phyloP scores from a whole-genome alignment of 2,888 invertebrate genomes.

The Volucella bombylans region DNA sequence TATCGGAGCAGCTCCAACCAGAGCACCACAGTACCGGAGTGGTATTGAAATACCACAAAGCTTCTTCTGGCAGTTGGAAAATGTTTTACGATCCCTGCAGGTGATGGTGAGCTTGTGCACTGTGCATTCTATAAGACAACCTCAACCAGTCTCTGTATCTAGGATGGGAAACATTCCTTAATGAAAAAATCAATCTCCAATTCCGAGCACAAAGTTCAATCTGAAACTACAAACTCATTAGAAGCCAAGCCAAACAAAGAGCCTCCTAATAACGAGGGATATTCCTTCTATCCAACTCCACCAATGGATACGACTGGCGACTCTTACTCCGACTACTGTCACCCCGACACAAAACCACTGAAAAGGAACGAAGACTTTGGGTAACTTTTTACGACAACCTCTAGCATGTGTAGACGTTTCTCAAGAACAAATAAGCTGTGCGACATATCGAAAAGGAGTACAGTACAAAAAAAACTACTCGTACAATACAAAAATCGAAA shows the following conservation, averaged over 20 bases:
- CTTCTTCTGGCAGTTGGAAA: slow-evolving; percentile 18
- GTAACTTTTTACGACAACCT: slow-evolving; percentile 42
- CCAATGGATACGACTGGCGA: no score
- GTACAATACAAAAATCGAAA: slow-evolving; percentile 4
- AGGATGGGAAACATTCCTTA: slow-evolving; percentile 7
- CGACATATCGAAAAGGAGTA: slow-evolving; percentile 31
- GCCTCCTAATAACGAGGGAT: slow-evolving; percentile 66
- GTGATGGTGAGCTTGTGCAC: slow-evolving; percentile 37
- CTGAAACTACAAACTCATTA: slow-evolving; percentile 63
- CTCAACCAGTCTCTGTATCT: no score
- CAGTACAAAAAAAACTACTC: neutral
- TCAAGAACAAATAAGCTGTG: slow-evolving; percentile 46
- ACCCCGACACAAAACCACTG: slow-evolving; percentile 15
- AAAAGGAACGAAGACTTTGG: slow-evolving; percentile 19
- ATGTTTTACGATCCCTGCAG: slow-evolving; percentile 62
- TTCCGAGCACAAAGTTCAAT: slow-evolving; percentile 37
- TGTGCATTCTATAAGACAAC: neutral
- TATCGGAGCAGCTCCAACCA: slow-evolving; percentile 52
- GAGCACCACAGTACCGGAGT: neutral
- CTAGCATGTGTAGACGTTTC: slow-evolving; percentile 45
- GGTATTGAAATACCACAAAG: slow-evolving; percentile 5
- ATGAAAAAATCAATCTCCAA: slow-evolving; percentile 34
- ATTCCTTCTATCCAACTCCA: slow-evolving; percentile 23
- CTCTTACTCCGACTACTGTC: neutral
- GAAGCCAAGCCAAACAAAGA: slow-evolving; percentile 56